Evolutionary conservation across 2,797 vertebrate genomes (phyloP), one percentile per base, ranked within the genome.

Genomic region (Chaetodon trifasciatus): DNA sequence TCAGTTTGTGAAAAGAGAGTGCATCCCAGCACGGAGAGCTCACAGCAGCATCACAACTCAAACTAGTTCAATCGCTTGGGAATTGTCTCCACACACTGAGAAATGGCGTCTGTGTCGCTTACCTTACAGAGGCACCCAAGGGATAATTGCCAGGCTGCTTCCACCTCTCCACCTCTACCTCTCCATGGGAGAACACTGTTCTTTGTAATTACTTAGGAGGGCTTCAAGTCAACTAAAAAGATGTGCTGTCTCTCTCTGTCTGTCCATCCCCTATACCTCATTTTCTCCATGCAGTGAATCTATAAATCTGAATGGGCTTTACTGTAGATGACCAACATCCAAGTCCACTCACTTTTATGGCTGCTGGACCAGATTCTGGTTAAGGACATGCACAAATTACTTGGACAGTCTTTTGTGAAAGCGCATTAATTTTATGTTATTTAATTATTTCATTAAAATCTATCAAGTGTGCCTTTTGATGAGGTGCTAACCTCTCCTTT

Each of bases 101-200:
- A 75, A 70, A 73, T 17, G 62, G 42, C 53, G 40, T 60, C 70
- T 39, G 61, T 57, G 82, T 81, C 52, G 32, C 24, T 82, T 78
- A 78, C 88, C 79, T 62, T n/a, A 6, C 40, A 71, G 65, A 82
- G 70, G 57, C 70, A 74, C 57, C 79, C 15, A 3, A 50, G 81
- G 72, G 70, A 86, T 90, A 88, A 88, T 86, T 89, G 85, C 77
- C 72, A 70, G 79, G 70, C 67, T 67, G 72, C 62, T 61, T 78
- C 63, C 39, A 73, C 73, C 77, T 80, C 40, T 70, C 62, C 69
- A 62, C 79, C 69, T 78, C 61, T 15, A 10, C 23, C 47, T 62
- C 82, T 56, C 66, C 2, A 16, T 5, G 7, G n/a, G n/a, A 70
- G 62, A 78, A 70, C 74, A 81, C 64, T 84, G 79, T 74, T 81